A percentile compares a stretch with the other conserved stretches of the same genome.
Conservation (phyloP, 2,797 vertebrate genomes). For the Cirrhinus molitorella region DNA sequence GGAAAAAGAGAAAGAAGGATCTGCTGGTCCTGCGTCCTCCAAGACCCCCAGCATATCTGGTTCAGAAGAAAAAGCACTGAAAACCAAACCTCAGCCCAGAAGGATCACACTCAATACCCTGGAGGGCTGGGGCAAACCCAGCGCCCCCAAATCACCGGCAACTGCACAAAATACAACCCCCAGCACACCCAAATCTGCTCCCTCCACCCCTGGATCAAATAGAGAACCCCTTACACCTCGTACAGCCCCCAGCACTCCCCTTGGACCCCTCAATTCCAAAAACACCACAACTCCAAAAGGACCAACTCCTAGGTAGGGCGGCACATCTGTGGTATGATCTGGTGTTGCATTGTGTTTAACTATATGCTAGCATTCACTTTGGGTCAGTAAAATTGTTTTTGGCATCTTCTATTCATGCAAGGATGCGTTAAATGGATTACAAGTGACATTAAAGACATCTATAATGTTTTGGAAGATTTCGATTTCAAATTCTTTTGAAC, state of each 20-base stretch:
- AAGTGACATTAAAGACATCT: too few relatives aligned
- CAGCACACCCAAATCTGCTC: conserved; percentile 68
- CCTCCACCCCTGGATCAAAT: conserved; percentile 55
- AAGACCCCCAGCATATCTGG: conserved; percentile 64
- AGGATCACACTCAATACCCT: conserved; percentile 92
- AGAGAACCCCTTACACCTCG: conserved; percentile 46
- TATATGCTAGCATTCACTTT: background rate
- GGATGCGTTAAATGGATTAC: too few relatives aligned
- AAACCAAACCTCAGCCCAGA: conserved; percentile 82
- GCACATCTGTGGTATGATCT: background rate
- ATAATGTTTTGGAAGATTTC: too few relatives aligned
- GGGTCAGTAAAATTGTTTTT: background rate
- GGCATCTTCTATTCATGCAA: too few relatives aligned
- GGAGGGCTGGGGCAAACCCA: conserved; percentile 89
- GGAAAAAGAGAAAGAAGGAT: conserved; percentile 65
- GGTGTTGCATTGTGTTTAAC: background rate
- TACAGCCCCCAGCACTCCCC: conserved; percentile 56
- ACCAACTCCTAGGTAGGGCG: conserved; percentile 85
- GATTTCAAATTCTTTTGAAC: too few relatives aligned
- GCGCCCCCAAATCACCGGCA: conserved; percentile 65
- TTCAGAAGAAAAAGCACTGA: conserved; percentile 79
- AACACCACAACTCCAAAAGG: conserved; percentile 71
- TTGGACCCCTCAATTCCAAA: conserved; percentile 69
- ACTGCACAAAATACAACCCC: conserved; percentile 45
- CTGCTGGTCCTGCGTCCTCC: conserved; percentile 41